Evolutionary conservation across 2,888 invertebrate species (phyloP), one percentile per base, ranked within the genome.

Genomic region (Neoaliturus tenellus): DNA sequence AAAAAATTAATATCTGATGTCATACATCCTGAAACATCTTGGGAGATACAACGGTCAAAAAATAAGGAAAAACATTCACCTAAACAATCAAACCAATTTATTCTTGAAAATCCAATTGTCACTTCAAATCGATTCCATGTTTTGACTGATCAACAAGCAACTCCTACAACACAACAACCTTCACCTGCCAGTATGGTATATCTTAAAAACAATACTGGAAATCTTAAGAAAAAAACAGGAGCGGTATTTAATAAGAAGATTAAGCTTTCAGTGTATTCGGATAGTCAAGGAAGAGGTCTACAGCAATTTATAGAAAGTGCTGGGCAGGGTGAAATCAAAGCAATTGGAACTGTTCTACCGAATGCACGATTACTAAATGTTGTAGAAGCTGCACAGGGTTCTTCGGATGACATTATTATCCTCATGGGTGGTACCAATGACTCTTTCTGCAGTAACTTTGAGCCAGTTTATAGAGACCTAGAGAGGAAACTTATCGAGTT

Each of bases 351-450:
- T n/a, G 51, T 51, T 12, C 51, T 51, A n/a, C n/a, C n/a, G n/a
- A n/a, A n/a, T n/a, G n/a, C n/a, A n/a, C n/a, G n/a, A n/a, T n/a
- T n/a, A n/a, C n/a, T n/a, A n/a, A n/a, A n/a, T n/a, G n/a, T n/a
- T n/a, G n/a, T n/a, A n/a, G n/a, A n/a, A n/a, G n/a, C n/a, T n/a
- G n/a, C n/a, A n/a, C n/a, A n/a, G n/a, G n/a, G n/a, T n/a, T n/a
- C n/a, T n/a, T n/a, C n/a, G n/a, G n/a, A n/a, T n/a, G n/a, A n/a
- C n/a, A n/a, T n/a, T n/a, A n/a, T n/a, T n/a, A n/a, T n/a, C n/a
- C 51, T 51, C 51, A 51, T 51, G 51, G 51, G 51, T 51, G 51
- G 51, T 51, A 51, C 51, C n/a, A 51, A 51, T 51, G 51, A 51
- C 51, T 51, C 51, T 6, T 51, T 51, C n/a, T 51, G n/a, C n/a